A percentile compares a stretch with the other conserved stretches of the same genome.
phyloP scores from a whole-genome alignment of 2,797 vertebrate genomes.

The Phyllotis vaccarum region DNA sequence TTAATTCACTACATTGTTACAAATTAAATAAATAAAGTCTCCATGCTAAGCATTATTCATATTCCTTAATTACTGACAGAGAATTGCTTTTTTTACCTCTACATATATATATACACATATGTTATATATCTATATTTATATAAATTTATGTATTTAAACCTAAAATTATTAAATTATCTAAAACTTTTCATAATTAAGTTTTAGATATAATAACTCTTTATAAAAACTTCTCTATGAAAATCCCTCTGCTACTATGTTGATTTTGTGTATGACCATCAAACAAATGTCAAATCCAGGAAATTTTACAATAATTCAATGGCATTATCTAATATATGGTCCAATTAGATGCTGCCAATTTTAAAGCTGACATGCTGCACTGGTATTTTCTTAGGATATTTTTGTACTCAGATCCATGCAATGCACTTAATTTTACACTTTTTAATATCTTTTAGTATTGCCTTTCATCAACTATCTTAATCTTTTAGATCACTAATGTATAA shows the following conservation, averaged over 20 bases:
- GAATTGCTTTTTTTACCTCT: too few species aligned
- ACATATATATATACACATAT: neutral
- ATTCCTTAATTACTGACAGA: neutral
- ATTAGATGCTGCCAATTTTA: neutral
- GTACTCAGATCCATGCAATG: neutral
- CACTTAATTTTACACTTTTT: neutral
- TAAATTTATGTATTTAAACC: neutral
- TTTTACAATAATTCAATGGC: neutral
- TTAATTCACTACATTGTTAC: neutral
- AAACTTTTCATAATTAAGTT: neutral
- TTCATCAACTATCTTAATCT: neutral
- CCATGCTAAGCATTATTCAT: neutral
- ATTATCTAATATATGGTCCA: neutral
- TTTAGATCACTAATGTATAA: neutral
- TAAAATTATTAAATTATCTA: neutral
- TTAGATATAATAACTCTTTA: neutral
- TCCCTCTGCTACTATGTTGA: neutral
- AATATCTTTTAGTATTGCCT: neutral
- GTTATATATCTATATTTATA: neutral
- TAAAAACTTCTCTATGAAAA: neutral
- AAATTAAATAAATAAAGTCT: neutral
- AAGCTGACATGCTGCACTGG: neutral
- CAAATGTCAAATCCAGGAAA: neutral
- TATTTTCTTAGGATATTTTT: neutral
- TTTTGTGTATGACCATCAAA: neutral